Percentiles rank a stretch among this genome's conserved stretches.
phyloP scores from a whole-genome alignment of 2,888 invertebrate species.

The Cremastobaeus sp. region DNA sequence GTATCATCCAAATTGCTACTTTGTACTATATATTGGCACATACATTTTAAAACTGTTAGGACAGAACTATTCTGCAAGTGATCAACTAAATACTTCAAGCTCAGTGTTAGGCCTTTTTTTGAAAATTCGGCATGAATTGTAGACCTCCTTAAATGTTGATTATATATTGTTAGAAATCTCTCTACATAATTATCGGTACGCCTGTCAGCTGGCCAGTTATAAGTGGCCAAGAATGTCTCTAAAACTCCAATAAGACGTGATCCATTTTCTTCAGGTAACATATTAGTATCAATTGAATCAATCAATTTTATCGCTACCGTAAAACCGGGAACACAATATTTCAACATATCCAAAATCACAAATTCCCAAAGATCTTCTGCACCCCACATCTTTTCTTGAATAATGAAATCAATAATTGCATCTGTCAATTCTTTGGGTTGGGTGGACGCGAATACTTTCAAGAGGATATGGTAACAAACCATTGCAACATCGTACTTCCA shows the following conservation, averaged over 20 bases:
- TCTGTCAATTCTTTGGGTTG: slow-evolving; percentile 72
- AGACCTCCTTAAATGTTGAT: slow-evolving; percentile 75
- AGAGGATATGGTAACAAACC: slow-evolving; percentile 66
- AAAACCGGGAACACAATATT: slow-evolving; percentile 63
- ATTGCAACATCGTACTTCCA: slow-evolving; percentile 64
- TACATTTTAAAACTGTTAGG: slow-evolving; percentile 79
- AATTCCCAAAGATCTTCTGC: slow-evolving; percentile 76
- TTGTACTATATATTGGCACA: slow-evolving; percentile 80
- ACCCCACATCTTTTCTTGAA: slow-evolving; percentile 77
- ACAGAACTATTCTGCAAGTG: slow-evolving; percentile 79
- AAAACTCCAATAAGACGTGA: slow-evolving; percentile 79
- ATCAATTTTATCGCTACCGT: slow-evolving; percentile 65
- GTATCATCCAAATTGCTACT: slow-evolving; percentile 77
- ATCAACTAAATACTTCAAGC: slow-evolving; percentile 77
- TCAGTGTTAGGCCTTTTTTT: background rate
- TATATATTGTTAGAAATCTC: slow-evolving; percentile 79
- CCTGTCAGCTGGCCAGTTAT: slow-evolving; percentile 78
- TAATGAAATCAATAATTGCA: slow-evolving; percentile 74
- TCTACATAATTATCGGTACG: slow-evolving; percentile 78
- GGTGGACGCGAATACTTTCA: slow-evolving; percentile 67
- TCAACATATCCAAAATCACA: slow-evolving; percentile 70
- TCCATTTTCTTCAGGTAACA: slow-evolving; percentile 74
- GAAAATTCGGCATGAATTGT: slow-evolving; percentile 56
- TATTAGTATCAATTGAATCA: slow-evolving; percentile 65
- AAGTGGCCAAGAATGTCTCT: slow-evolving; percentile 79